Conservation (phyloP, 2,113 vertebrate species). For the Rhabdomys dilectus region DNA sequence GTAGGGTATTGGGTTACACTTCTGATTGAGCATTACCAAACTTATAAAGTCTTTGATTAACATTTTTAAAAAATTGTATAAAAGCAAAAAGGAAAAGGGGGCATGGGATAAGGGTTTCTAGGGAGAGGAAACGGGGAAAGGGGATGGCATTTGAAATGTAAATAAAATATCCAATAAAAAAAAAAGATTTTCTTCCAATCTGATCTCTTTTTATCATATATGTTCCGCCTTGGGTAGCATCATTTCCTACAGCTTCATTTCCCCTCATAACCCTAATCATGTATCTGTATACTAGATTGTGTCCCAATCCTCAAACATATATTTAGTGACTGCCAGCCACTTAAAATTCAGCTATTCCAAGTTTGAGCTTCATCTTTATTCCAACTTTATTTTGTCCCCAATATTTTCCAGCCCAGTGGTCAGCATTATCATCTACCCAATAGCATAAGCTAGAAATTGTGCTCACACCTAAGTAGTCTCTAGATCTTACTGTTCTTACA, state of each 20-base stretch:
- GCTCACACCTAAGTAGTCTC: neutral
- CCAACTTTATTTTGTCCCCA: neutral
- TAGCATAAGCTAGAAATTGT: conserved; percentile 19
- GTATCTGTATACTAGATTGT: neutral
- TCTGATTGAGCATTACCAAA: too few species aligned
- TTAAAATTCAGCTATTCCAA: conserved; percentile 54
- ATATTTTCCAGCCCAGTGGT: conserved; percentile 3
- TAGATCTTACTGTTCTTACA: neutral
- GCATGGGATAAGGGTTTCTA: too few species aligned
- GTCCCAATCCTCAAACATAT: neutral
- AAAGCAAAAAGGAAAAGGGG: too few species aligned
- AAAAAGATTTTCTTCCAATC: neutral
- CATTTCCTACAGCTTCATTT: conserved; percentile 42
- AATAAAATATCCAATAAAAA: too few species aligned
- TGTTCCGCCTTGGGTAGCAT: conserved; percentile 6
- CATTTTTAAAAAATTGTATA: too few species aligned
- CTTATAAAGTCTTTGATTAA: too few species aligned
- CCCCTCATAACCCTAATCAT: conserved; percentile 7
- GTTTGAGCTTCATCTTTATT: conserved; percentile 35
- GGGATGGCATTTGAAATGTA: too few species aligned
- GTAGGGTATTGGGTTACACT: too few species aligned
- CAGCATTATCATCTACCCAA: neutral
- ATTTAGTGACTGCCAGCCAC: conserved; percentile 1
- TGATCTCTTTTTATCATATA: conserved; percentile 8
- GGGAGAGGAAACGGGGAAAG: too few species aligned